phyloP scores from a whole-genome alignment of 1,140 invertebrate genomes.

The Pemphigus obesinymphae region DNA sequence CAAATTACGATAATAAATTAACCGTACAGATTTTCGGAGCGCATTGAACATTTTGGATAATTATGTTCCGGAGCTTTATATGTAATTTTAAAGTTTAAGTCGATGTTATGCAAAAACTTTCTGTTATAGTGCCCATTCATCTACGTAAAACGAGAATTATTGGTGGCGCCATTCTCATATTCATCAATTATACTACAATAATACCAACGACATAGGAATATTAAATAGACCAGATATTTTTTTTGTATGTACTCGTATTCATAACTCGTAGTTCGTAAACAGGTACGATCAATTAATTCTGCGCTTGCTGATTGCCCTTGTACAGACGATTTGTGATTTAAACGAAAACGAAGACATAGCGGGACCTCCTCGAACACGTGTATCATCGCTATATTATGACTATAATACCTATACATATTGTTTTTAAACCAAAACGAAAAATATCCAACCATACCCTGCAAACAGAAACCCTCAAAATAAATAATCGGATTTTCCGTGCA shows the following conservation, averaged over 20 bases:
- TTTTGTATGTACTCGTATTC: too few relatives aligned
- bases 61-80: too few relatives aligned
- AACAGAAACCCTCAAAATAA: background rate
- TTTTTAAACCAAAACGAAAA: background rate
- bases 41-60: too few relatives aligned
- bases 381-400: background rate
- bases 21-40: too few relatives aligned
- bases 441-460: background rate
- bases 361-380: background rate
- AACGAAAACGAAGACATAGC: background rate
- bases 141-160: background rate
- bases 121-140: too few relatives aligned
- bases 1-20: too few relatives aligned
- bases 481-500: constrained; percentile 7
- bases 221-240: background rate
- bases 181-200: background rate
- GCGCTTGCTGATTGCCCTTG: background rate
- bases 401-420: background rate
- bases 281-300: background rate
- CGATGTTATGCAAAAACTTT: too few relatives aligned
- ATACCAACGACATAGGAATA: background rate
- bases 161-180: background rate
- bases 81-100: too few relatives aligned
- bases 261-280: background rate
- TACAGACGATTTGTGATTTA: background rate